These are phyloP conservation scores for Triplophysa yarkandensis DNA, from an alignment of 2,797 vertebrate species.

Conservation along the genomic window DNA sequence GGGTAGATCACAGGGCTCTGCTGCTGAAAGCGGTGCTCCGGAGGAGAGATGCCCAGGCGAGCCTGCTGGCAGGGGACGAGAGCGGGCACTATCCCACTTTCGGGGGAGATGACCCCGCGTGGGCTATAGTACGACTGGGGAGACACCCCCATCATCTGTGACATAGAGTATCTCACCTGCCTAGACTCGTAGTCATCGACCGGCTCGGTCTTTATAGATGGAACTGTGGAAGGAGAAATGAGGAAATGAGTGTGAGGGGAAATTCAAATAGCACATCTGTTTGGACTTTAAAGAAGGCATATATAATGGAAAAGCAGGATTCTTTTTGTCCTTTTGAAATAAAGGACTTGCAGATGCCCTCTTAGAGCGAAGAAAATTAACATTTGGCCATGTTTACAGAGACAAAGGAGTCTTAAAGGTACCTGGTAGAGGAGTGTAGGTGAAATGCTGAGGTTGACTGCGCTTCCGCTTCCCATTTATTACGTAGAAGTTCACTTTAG, in stretches of 20 bases:
- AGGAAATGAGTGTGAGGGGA: slow-evolving; percentile 35
- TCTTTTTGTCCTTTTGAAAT: background rate
- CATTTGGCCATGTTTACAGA: background rate
- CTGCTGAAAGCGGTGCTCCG: slow-evolving; percentile 86
- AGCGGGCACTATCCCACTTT: slow-evolving; percentile 83
- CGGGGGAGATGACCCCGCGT: slow-evolving; percentile 80
- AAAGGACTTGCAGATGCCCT: background rate
- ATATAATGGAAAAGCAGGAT: background rate
- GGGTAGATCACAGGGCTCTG: slow-evolving; percentile 88
- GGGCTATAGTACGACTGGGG: slow-evolving; percentile 87
- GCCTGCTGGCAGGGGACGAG: slow-evolving; percentile 91
- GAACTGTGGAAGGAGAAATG: slow-evolving; percentile 79
- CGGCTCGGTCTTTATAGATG: slow-evolving; percentile 96
- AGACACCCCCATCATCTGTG: slow-evolving; percentile 84
- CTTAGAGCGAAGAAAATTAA: background rate
- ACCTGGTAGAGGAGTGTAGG: slow-evolving; percentile 85
- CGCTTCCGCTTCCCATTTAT: slow-evolving; percentile 97
- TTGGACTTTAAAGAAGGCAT: background rate
- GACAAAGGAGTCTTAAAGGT: background rate
- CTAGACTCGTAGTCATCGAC: slow-evolving; percentile 89
- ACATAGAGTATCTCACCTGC: slow-evolving; percentile 83
- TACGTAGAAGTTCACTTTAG: slow-evolving; percentile 96
- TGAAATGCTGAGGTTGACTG: slow-evolving; percentile 95
- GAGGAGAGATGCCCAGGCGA: slow-evolving; percentile 81
- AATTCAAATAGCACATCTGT: background rate